phyloP scores from a whole-genome alignment of 1,140 invertebrate genomes.

The Bombus balteatus region DNA sequence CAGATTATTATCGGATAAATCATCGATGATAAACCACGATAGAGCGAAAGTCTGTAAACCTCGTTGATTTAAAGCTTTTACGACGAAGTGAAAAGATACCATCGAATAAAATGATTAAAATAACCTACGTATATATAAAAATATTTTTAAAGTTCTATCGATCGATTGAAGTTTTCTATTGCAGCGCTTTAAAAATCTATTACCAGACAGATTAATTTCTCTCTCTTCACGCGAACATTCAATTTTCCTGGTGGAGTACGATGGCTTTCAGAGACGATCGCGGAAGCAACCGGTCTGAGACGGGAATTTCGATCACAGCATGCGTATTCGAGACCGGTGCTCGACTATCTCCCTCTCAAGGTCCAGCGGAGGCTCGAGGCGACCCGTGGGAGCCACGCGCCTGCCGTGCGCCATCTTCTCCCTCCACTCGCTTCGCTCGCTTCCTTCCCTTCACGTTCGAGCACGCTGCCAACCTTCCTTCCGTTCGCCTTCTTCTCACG shows the following conservation, averaged over 20 bases:
- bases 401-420: constrained; percentile 75
- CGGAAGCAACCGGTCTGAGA: constrained; percentile 9
- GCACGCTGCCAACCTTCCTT: constrained; percentile 20
- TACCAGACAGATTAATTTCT: neutral
- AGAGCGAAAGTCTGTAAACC: too few species aligned
- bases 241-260: neutral
- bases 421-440: constrained; percentile 45
- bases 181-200: neutral
- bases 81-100: too few species aligned
- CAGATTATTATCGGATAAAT: too few species aligned
- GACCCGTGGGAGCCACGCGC: constrained; percentile 80
- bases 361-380: constrained; percentile 60
- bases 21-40: too few species aligned
- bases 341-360: constrained; percentile 49
- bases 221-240: neutral
- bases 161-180: neutral
- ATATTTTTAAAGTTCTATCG: neutral
- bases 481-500: constrained; percentile 40
- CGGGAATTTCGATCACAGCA: constrained; percentile 22
- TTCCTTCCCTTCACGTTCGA: constrained; percentile 12
- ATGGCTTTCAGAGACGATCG: neutral
- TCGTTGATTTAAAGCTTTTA: too few species aligned
- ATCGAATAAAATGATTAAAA: too few species aligned
- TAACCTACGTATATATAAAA: too few species aligned
- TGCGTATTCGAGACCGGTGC: constrained; percentile 17